These are phyloP conservation scores for Congeria kusceri DNA, from an alignment of 2,888 invertebrate genomes.

Conservation along the genomic window DNA sequence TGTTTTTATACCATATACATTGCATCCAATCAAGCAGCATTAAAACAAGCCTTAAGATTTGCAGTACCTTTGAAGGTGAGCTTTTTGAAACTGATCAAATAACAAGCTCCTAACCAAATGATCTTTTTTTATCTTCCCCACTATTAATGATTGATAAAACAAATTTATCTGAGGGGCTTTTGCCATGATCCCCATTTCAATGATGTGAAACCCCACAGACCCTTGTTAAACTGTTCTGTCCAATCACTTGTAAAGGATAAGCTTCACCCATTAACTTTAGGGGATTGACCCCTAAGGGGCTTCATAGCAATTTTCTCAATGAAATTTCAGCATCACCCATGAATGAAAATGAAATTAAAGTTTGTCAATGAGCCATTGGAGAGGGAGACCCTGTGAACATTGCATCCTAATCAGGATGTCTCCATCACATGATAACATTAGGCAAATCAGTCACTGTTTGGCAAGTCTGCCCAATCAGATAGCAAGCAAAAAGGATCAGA, in stretches of 20 bases:
- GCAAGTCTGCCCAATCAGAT: too few species aligned
- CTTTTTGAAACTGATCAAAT: constrained; percentile 7
- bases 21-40: not conserved
- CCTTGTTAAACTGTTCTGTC: constrained; percentile 3
- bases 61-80: not conserved
- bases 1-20: not conserved
- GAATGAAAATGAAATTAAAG: constrained; percentile 9
- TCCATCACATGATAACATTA: too few species aligned
- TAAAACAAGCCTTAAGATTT: not conserved
- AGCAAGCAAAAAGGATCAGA: too few species aligned
- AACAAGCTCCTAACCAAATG: constrained; percentile 2
- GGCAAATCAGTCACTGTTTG: too few species aligned
- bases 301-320: not conserved
- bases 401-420: too few species aligned
- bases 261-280: constrained; percentile 9
- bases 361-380: too few species aligned
- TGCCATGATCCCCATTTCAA: not conserved
- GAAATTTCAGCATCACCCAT: not conserved
- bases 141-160: constrained; percentile 7
- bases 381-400: too few species aligned
- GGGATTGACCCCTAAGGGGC: not conserved
- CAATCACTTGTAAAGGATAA: constrained; percentile 6
- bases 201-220: not conserved
- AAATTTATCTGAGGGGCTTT: not conserved
- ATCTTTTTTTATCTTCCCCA: not conserved